Evolutionary conservation across 2,113 vertebrate genomes (phyloP), one percentile per base, ranked within the genome.

Genomic region (Tragelaphus buxtoni): DNA sequence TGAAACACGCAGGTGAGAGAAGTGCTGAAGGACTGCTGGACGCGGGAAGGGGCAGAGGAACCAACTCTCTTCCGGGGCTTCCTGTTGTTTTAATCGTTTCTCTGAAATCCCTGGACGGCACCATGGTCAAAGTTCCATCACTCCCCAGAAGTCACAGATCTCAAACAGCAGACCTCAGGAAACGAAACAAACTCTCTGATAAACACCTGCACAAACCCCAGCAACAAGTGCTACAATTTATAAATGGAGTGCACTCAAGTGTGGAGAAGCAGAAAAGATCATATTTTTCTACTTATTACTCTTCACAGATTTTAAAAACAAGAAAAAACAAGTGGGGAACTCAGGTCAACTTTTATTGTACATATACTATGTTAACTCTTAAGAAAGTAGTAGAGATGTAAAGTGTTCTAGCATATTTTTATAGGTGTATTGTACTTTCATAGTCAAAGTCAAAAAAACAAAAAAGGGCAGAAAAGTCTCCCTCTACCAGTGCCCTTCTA

Each of bases 261-360:
- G 58, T 58, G 22, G 5, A 28, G 42, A 49, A 7, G 2, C 22
- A 7, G 26, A 26, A 4, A 10, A 47, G 6, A 28, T 47, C 39
- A 14, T 22, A 13, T 74, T 65, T 61, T 63, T 77, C 56, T 76
- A 17, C 13, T 28, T 32, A 45, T 55, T 35, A 42, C 35, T 79
- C 28, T 88, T 61, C 80, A 65, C 49, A 49, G 26, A 84, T 58
- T 63, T 86, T 24, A 13, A 65, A 90, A 87, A 49, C 20, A 88
- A 96, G 47, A 65, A 42, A 72, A 82, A 61, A 87, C 2, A 95
- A 74, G 3, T 47, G 20, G 60, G 45, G 30, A 7, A 47, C 16
- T 42, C 9, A 90, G 24, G 13, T 30, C 28, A 60, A 95, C 26
- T 83, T 97, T 83, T 60, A 82, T 87, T 80, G 94, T 90, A 81